Conservation (phyloP, 1,140 invertebrate genomes). For the Mizuhopecten yessoensis region DNA sequence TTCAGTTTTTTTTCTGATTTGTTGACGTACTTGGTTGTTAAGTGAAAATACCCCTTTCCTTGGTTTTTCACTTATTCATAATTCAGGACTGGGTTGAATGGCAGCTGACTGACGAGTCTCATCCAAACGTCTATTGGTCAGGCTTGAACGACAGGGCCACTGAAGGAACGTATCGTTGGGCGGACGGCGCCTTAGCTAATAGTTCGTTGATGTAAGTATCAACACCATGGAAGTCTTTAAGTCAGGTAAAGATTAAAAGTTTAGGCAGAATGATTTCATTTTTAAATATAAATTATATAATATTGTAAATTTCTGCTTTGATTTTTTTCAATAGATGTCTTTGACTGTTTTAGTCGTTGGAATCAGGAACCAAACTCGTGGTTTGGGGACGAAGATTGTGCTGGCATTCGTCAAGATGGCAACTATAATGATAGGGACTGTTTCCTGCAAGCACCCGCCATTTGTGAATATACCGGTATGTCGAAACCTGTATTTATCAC, state of each 20-base stretch:
- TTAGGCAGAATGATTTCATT: no score
- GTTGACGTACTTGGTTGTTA: no score
- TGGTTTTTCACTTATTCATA: not conserved
- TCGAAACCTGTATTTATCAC: not conserved
- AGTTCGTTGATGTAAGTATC: constrained; percentile 51
- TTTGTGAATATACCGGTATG: constrained; percentile 55
- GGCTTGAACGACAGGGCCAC: constrained; percentile 55
- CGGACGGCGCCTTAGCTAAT: constrained; percentile 48
- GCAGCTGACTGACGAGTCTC: constrained; percentile 50
- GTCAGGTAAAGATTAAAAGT: no score
- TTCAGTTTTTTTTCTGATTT: no score
- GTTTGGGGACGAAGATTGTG: constrained; percentile 61
- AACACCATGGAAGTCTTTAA: no score
- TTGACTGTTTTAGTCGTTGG: constrained; percentile 50
- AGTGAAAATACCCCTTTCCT: no score
- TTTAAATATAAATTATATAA: no score
- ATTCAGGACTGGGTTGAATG: constrained; percentile 59
- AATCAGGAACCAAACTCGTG: constrained; percentile 58
- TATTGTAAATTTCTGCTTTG: no score
- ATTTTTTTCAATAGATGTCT: no score
- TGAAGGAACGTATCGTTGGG: constrained; percentile 55
- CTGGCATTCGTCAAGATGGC: constrained; percentile 31
- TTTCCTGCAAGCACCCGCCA: constrained; percentile 41
- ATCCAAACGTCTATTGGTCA: constrained; percentile 47
- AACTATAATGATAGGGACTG: constrained; percentile 59